Evolutionary conservation across 2,888 invertebrate genomes (phyloP).

Genomic region (Chorisops tibialis): DNA sequence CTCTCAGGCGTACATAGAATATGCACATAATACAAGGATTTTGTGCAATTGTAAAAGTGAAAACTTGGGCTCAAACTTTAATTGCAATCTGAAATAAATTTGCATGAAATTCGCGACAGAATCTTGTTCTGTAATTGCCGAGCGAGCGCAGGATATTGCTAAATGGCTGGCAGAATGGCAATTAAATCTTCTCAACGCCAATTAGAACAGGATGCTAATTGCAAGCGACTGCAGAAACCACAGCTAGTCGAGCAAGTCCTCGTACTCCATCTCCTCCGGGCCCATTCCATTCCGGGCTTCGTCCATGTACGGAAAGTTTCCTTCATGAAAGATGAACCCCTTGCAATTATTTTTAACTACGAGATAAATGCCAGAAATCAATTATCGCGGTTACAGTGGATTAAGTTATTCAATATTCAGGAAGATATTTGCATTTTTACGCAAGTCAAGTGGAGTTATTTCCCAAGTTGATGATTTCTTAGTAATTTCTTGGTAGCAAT

Average conservation of each 20-base stretch:
- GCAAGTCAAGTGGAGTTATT: too few relatives aligned
- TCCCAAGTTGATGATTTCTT: too few relatives aligned
- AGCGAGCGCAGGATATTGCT: neutral
- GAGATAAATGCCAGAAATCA: conserved; percentile 27
- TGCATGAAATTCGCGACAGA: conserved; percentile 24
- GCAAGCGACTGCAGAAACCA: neutral
- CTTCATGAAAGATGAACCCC: conserved; percentile 8
- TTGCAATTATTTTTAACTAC: conserved; percentile 23
- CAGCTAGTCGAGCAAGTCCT: too few relatives aligned
- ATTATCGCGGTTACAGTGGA: conserved; percentile 11
- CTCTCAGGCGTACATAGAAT: neutral
- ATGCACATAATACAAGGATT: neutral
- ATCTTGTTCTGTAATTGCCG: conserved; percentile 1
- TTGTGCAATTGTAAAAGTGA: neutral
- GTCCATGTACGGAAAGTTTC: neutral
- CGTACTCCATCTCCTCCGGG: too few relatives aligned
- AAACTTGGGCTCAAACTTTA: conserved; percentile 21
- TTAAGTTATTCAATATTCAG: too few relatives aligned
- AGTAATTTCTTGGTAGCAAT: too few relatives aligned
- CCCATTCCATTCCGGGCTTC: too few relatives aligned
- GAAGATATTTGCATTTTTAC: too few relatives aligned
- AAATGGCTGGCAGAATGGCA: conserved; percentile 20
- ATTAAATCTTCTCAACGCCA: conserved; percentile 23
- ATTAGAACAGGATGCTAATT: conserved; percentile 23
- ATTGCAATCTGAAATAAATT: conserved; percentile 32